Conservation (phyloP, 2,888 invertebrate species). For the Amaurobius ferox region DNA sequence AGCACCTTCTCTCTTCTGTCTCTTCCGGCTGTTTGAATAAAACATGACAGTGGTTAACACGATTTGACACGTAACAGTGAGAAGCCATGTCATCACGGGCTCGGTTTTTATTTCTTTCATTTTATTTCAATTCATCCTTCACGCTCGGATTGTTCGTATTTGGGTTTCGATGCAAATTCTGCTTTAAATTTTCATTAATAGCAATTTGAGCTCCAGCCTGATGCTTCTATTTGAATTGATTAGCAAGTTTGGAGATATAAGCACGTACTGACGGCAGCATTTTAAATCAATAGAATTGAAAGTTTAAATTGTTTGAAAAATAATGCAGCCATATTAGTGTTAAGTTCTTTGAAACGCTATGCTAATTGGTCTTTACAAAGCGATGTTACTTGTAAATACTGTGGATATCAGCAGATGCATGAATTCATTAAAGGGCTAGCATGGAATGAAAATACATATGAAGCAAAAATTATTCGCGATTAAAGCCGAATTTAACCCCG, state of each 20-base stretch:
- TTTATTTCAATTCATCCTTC: neutral
- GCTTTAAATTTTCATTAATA: conserved; percentile 37
- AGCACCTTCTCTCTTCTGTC: conserved; percentile 61
- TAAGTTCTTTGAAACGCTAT: neutral
- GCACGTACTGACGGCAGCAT: neutral
- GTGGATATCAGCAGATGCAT: no score
- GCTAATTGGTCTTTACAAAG: conserved; percentile 5
- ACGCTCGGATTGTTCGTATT: conserved; percentile 10
- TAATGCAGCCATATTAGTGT: neutral
- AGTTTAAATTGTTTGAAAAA: conserved; percentile 18
- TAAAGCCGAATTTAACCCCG: no score
- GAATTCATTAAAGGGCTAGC: no score
- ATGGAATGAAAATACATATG: no score
- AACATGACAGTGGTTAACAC: conserved; percentile 67
- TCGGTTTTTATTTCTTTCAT: conserved; percentile 13
- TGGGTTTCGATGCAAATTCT: conserved; percentile 18
- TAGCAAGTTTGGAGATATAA: neutral
- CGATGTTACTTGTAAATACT: no score
- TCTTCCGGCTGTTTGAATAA: conserved; percentile 51
- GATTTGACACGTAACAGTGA: conserved; percentile 64
- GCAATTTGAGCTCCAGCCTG: conserved; percentile 9
- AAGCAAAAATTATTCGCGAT: no score
- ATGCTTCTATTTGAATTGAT: conserved; percentile 22
- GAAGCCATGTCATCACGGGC: conserved; percentile 44
- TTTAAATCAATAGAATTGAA: conserved; percentile 10